Base-by-base conservation (phyloP, 2,113 vertebrate species). In the Ursus arctos region DNA sequence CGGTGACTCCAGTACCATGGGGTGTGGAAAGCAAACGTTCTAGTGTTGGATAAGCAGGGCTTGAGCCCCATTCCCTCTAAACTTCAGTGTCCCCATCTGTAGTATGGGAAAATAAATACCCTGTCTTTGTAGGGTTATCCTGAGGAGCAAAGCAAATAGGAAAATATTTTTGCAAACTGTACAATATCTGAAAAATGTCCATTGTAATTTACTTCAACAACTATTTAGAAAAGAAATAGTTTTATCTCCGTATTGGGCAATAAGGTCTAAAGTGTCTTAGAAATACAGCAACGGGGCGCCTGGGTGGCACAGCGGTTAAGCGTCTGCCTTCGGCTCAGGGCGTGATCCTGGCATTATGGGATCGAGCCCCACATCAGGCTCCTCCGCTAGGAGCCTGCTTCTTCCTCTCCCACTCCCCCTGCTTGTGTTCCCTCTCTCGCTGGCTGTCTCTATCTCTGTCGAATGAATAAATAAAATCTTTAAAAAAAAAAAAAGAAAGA, bases 121-220 rank as follows among this genome's bases (percentile, higher is more conserved):
- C 14, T 51, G 36, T 91, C 33, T 40, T 57, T 28, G 24, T 4
- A 77, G 33, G 21, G 18, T 72, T 94, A 88, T 57, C 51, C 31
- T 19, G 6, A 92, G 51, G 47, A 71, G 10, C 72, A 97, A 81
- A 85, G 22, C 24, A 94, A 96, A 91, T n/a, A 43, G 49, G 26
- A 82, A 95, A 55, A 53, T 77, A 72, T 67, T 67, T 94, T 94
- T 92, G 19, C 31, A 92, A 88, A 93, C 21, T 91, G 0, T 61
- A 76, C 95, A 93, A 53, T 19, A 61, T 24, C 57, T 86, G 31
- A 93, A 5, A 82, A 40, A 81, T 69, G 9, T 69, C 90, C 69
- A 59, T 15, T 82, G 14, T 71, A 63, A 95, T 65, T 96, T 72
- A 49, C 22, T 72, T 51, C 83, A 96, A 84, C 13, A 79, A 65